Evolutionary conservation across 1,140 invertebrate genomes (phyloP).

Genomic region (Drosophila ohnishii): DNA sequence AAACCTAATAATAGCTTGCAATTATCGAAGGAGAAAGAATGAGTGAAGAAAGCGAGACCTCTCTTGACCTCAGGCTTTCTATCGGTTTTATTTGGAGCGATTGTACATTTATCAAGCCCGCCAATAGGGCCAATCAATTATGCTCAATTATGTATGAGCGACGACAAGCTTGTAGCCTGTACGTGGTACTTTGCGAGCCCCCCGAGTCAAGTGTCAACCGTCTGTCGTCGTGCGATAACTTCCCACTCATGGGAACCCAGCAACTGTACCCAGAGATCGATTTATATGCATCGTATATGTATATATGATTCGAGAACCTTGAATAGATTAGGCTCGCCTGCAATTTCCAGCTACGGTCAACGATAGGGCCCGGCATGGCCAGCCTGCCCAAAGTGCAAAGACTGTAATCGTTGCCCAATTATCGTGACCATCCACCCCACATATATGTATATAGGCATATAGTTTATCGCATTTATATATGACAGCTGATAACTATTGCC

Average conservation of each 20-base stretch:
- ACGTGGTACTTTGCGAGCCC: slow-evolving; percentile 5
- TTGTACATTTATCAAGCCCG: slow-evolving; percentile 33
- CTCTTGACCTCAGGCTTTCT: neutral
- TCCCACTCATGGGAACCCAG: slow-evolving; percentile 52
- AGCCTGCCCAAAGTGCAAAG: slow-evolving; percentile 65
- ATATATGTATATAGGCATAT: slow-evolving; percentile 13
- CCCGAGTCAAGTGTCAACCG: slow-evolving; percentile 56
- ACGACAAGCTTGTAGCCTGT: slow-evolving; percentile 11
- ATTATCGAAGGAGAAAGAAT: neutral
- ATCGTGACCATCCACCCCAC: slow-evolving; percentile 14
- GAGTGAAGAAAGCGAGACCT: slow-evolving; percentile 4
- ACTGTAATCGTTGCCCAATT: slow-evolving; percentile 53
- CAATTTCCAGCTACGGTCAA: slow-evolving; percentile 28
- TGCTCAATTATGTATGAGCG: slow-evolving; percentile 70
- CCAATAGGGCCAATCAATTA: slow-evolving; percentile 69
- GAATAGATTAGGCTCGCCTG: slow-evolving; percentile 56
- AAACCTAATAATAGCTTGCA: neutral
- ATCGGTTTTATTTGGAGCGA: slow-evolving; percentile 5
- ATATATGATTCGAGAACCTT: slow-evolving; percentile 32
- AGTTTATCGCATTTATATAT: slow-evolving; percentile 61
- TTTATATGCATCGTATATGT: slow-evolving; percentile 25
- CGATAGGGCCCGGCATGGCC: slow-evolving; percentile 37
- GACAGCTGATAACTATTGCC: slow-evolving; percentile 41
- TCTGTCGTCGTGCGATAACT: slow-evolving; percentile 57
- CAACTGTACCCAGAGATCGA: slow-evolving; percentile 56